Evolutionary conservation across 1,140 invertebrate species (phyloP).

Genomic region (Bombus huntii): DNA sequence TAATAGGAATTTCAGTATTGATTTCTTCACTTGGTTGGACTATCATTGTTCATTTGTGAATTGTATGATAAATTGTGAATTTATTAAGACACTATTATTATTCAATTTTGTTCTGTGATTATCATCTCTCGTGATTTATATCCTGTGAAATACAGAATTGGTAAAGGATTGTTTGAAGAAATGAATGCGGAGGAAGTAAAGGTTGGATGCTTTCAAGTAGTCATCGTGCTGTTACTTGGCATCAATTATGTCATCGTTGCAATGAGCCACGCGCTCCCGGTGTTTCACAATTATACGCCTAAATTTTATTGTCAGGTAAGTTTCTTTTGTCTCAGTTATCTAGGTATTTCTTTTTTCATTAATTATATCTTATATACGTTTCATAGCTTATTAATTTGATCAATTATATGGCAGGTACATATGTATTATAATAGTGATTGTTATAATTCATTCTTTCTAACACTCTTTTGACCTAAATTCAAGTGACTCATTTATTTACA

Average conservation of each 20-base stretch:
- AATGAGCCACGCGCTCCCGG: slow-evolving; percentile 80
- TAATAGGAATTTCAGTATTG: not conserved
- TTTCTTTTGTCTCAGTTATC: not conserved
- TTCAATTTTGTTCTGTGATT: not conserved
- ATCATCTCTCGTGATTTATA: not conserved
- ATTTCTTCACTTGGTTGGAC: not conserved
- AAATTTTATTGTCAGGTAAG: slow-evolving; percentile 82
- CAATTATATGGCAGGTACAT: too few species aligned
- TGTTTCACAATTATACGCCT: slow-evolving; percentile 81
- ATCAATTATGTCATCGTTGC: slow-evolving; percentile 82
- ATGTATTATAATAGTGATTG: too few species aligned
- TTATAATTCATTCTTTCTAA: not conserved
- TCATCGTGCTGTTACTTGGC: slow-evolving; percentile 80
- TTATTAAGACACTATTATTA: not conserved
- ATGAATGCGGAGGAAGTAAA: slow-evolving; percentile 74
- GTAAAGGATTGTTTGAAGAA: not conserved
- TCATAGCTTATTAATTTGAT: not conserved
- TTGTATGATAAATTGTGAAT: not conserved
- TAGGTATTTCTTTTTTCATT: not conserved
- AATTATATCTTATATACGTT: not conserved
- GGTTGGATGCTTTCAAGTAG: slow-evolving; percentile 80
- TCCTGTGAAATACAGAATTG: not conserved
- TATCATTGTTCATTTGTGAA: not conserved
- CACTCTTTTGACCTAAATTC: not conserved
- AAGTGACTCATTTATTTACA: too few species aligned